These are phyloP conservation scores for Macropodus opercularis DNA, from an alignment of 2,797 vertebrate genomes.

Conservation along the genomic window DNA sequence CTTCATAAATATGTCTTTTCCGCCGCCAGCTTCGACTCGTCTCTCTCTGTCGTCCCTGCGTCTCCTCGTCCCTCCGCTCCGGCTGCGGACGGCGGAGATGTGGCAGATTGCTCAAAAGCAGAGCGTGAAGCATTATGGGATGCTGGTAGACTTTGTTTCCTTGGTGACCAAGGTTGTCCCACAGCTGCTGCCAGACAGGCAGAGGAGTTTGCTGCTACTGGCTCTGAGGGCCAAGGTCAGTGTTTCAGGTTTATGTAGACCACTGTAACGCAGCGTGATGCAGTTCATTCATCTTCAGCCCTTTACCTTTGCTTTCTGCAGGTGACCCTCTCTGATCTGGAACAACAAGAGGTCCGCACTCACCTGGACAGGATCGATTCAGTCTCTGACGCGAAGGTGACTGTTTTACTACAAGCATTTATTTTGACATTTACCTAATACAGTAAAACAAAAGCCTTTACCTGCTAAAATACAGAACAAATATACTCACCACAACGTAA, in stretches of 20 bases:
- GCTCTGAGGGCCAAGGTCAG: constrained; percentile 68
- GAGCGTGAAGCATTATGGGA: constrained; percentile 61
- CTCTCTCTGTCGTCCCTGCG: constrained; percentile 59
- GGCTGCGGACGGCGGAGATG: constrained; percentile 63
- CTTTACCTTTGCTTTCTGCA: too few relatives aligned
- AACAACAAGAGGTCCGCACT: not conserved
- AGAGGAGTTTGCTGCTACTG: constrained; percentile 68
- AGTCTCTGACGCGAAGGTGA: constrained; percentile 24
- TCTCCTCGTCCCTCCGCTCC: constrained; percentile 71
- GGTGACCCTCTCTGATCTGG: constrained; percentile 44
- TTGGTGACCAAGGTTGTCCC: constrained; percentile 64
- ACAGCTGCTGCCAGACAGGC: constrained; percentile 61
- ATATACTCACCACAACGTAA: too few relatives aligned
- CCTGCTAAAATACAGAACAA: too few relatives aligned
- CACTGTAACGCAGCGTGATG: too few relatives aligned
- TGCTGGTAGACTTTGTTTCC: constrained; percentile 70
- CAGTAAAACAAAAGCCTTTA: too few relatives aligned
- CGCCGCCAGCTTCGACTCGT: constrained; percentile 23
- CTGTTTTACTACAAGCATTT: too few relatives aligned
- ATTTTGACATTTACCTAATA: too few relatives aligned
- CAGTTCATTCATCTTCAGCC: too few relatives aligned
- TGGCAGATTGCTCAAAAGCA: constrained; percentile 57
- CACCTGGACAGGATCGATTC: constrained; percentile 36
- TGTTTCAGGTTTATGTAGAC: not conserved
- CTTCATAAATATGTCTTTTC: constrained; percentile 7